Evolutionary conservation across 2,797 vertebrate genomes (phyloP), one percentile per base, ranked within the genome.

Genomic region (Triplophysa yarkandensis): DNA sequence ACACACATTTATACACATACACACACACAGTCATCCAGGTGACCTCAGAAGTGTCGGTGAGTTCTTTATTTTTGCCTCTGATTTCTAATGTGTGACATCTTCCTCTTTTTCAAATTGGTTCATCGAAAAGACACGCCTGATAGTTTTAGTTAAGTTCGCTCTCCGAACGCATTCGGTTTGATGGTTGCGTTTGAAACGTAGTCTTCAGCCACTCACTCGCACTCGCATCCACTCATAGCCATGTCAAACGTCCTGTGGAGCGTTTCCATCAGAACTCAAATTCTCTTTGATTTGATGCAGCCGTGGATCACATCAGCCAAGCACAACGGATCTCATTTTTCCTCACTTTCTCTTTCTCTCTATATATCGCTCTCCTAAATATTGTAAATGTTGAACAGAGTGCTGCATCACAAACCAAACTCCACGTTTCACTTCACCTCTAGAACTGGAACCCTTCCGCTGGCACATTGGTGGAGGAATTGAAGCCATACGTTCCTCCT

Each of bases 241-340:
- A 95, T 92, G 96, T 93, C 92, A 94, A 96, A 98, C 94, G 95
- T 96, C 96, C 96, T 95, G 96, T 95, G 95, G 96, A 93, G 4
- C 94, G 94, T 94, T 94, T 91, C 93, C 71, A 48, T 93, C 92
- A 90, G 94, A 89, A 95, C 95, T 95, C 96, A 91, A 95, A 96
- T 94, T 92, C 95, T 94, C 93, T 92, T 94, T 92, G 93, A 95
- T 98, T 97, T 96, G 96, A 97, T 98, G 97, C 97, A 98, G 96
- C 95, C 96, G 95, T 95, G 92, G 95, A 98, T 98, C 96, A 97
- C 96, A 95, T 94, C 96, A 98, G 97, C 95, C 95, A 96, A 98
- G 96, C 97, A 96, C 95, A 97, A 98, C 97, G 95, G 95, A 97
- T 96, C 96, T 95, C 98, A 98, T 95, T 89, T 91, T 93, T 95